A percentile compares a stretch with the other conserved stretches of the same genome.
phyloP scores from a whole-genome alignment of 2,113 vertebrate genomes.

The Paraplagusia blochii region DNA sequence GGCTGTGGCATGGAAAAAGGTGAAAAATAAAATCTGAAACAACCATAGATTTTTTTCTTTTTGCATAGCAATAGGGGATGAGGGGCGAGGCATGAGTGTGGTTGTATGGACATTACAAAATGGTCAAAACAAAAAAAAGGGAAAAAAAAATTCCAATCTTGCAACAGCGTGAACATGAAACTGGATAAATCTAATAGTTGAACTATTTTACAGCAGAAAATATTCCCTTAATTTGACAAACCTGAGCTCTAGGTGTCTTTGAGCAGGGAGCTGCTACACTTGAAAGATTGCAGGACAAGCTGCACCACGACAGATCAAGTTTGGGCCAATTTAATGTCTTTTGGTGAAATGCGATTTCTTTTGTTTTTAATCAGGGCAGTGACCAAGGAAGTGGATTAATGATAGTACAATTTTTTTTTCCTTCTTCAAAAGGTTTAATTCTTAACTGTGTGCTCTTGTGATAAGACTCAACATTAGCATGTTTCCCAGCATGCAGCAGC shows the following conservation, averaged over 20 bases:
- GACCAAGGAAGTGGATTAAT: constrained; percentile 9
- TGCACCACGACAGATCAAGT: constrained; percentile 14
- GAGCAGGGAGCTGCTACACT: constrained; percentile 62
- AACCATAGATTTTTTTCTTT: constrained; percentile 64
- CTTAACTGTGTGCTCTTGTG: constrained; percentile 21
- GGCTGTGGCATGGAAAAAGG: constrained; percentile 64
- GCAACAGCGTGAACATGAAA: constrained; percentile 36
- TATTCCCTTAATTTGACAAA: constrained; percentile 59
- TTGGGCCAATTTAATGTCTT: not conserved
- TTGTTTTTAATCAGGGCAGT: constrained; percentile 15
- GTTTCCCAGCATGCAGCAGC: constrained; percentile 50
- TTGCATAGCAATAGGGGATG: constrained; percentile 79
- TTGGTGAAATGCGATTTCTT: constrained; percentile 20
- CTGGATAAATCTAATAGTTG: constrained; percentile 28
- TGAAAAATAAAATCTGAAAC: constrained; percentile 54
- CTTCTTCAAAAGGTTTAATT: constrained; percentile 3
- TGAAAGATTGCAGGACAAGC: constrained; percentile 33
- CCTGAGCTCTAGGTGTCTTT: constrained; percentile 66
- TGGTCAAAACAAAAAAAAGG: constrained; percentile 28
- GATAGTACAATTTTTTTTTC: not conserved
- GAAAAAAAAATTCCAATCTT: constrained; percentile 31
- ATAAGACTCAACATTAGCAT: constrained; percentile 40
- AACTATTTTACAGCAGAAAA: constrained; percentile 43
- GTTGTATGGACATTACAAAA: constrained; percentile 36
- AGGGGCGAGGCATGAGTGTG: constrained; percentile 17